Percentiles rank a stretch among this genome's conserved stretches.
Conservation (phyloP, 2,797 vertebrate genomes). For the Peromyscus attwateri region DNA sequence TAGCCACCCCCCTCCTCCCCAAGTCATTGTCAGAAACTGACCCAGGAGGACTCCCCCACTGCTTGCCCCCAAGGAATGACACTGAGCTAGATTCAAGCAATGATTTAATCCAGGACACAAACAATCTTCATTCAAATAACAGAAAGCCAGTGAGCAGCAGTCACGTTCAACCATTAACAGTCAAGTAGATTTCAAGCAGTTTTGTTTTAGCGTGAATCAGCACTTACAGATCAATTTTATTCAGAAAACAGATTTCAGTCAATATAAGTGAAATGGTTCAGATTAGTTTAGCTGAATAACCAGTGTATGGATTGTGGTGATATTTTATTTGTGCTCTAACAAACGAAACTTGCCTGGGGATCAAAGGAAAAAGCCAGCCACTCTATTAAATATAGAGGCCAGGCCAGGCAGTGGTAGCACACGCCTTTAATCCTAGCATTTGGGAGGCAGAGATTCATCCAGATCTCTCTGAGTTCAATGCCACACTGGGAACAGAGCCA, state of each 20-base stretch:
- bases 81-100: neutral
- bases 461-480: no score
- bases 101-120: neutral
- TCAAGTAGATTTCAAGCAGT: conserved; percentile 10
- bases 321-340: no score
- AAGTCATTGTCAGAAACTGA: neutral
- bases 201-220: neutral
- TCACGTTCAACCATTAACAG: neutral
- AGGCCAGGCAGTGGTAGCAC: no score
- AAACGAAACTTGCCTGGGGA: no score
- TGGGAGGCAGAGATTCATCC: no score
- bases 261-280: neutral
- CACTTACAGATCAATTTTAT: neutral
- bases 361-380: no score
- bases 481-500: no score
- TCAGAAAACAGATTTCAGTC: neutral
- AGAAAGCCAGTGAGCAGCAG: neutral
- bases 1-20: no score
- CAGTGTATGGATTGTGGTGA: neutral
- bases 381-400: no score
- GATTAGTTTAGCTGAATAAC: neutral
- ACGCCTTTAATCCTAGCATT: no score
- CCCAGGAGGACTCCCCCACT: neutral
- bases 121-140: conserved; percentile 24
- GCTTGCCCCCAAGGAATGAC: neutral